Evolutionary conservation across 2,797 vertebrate species (phyloP), one percentile per base, ranked within the genome.

Genomic region (Sebastes matsubarae): DNA sequence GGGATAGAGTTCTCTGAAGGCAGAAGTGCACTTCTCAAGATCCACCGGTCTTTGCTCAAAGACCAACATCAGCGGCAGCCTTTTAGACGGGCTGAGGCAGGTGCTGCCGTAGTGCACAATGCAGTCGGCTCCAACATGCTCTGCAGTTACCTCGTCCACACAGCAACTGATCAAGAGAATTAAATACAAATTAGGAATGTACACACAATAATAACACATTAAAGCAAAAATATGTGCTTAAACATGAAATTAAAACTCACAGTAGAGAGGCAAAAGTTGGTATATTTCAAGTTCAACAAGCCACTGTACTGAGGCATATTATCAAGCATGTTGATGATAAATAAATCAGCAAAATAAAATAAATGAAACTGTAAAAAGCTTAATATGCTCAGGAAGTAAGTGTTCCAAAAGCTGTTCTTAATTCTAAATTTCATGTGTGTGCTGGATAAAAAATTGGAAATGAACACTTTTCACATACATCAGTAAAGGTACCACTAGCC

Each of bases 141-240:
- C 97, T 0, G 98, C 98, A 0, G 98, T 97, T 4, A 99, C 96
- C 58, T 99, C 97, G 5, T 99, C 98, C 87, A 99, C 98, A 24
- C 99, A 99, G 94, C 98, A 99, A 81, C 99, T 99, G 94, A 2
- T 14, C 42, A 9, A 11, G 22, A 80, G 32, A 88, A 59, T 58
- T 63, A 2, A 36, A 64, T 32, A 55, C 29, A 34, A 30, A 9
- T 5, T 9, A 52, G 3, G 11, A 3, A 58, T 20, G n/a, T 18
- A 46, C 4, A 2, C 0, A 65, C 1, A 52, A 22, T 42, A 12
- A 25, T 3, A 11, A 16, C 9, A 14, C 2, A 12, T 20, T 2
- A 6, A 50, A 32, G 36, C 4, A 65, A 14, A n/a, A 57, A 14
- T 3, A 4, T 38, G 8, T 7, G 13, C 22, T 34, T 20, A 38